phyloP scores from a whole-genome alignment of 1,140 invertebrate genomes.

The Ceratoteleas bidentatus region DNA sequence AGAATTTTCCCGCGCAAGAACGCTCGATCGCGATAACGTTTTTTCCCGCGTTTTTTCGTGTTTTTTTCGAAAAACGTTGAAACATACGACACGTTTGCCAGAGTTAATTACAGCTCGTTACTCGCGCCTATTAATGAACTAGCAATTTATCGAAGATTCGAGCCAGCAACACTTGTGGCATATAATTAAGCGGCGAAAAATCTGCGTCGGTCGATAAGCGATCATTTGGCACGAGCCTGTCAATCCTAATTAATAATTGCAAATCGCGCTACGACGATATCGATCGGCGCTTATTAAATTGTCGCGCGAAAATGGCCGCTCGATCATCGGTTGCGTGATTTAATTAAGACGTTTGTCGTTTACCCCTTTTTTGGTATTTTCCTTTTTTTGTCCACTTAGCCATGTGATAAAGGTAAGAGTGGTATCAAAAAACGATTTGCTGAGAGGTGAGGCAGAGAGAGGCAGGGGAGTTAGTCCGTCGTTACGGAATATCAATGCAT shows the following conservation, averaged over 20 bases:
- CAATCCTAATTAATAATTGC: constrained; percentile 68
- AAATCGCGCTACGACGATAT: constrained; percentile 42
- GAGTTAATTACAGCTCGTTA: no score
- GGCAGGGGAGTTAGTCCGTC: constrained; percentile 8
- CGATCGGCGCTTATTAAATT: constrained; percentile 66
- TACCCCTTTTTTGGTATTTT: constrained; percentile 45
- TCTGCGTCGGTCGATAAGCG: constrained; percentile 15
- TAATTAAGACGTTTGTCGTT: constrained; percentile 65
- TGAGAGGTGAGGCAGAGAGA: constrained; percentile 6
- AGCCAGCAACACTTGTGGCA: background rate
- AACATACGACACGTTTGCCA: background rate
- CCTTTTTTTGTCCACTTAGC: background rate
- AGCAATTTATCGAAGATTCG: no score
- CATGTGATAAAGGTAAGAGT: constrained; percentile 22
- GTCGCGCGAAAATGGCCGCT: constrained; percentile 49
- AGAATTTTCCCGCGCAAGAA: no score
- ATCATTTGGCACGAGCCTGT: constrained; percentile 61
- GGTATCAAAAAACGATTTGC: constrained; percentile 39
- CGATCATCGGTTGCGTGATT: constrained; percentile 46
- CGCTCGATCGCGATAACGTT: no score
- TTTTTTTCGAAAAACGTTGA: no score
- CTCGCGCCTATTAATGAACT: no score
- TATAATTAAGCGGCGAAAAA: constrained; percentile 27
- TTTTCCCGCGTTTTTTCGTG: no score
- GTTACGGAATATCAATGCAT: constrained; percentile 21